Evolutionary conservation across 2,888 invertebrate species (phyloP).

Genomic region (Ganaspis brasiliensis): DNA sequence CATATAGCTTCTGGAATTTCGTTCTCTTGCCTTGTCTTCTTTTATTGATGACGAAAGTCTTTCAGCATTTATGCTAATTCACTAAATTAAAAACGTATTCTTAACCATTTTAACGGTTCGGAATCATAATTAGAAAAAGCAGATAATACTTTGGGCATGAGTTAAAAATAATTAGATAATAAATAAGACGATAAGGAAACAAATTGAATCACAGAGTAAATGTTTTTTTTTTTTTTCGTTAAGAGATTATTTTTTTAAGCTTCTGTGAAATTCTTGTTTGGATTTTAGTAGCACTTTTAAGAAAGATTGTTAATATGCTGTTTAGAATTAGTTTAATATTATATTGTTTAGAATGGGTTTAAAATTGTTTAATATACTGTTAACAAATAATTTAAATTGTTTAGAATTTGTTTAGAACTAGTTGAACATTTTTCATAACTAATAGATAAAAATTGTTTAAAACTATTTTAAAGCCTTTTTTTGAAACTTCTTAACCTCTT

Average conservation of each 20-base stretch:
- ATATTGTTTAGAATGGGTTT: too few relatives aligned
- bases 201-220: too few relatives aligned
- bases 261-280: background rate
- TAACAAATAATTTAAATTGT: too few relatives aligned
- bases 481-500: too few relatives aligned
- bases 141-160: background rate
- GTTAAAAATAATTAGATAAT: background rate
- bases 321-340: too few relatives aligned
- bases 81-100: background rate
- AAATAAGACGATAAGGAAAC: background rate
- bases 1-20: slow-evolving; percentile 34
- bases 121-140: background rate
- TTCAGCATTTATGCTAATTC: slow-evolving; percentile 28
- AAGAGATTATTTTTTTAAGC: background rate
- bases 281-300: background rate
- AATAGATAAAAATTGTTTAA: too few relatives aligned
- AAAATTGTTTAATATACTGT: too few relatives aligned
- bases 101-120: too few relatives aligned
- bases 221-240: background rate
- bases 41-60: slow-evolving; percentile 27
- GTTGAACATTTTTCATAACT: too few relatives aligned
- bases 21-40: background rate
- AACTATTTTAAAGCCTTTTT: too few relatives aligned
- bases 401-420: too few relatives aligned
- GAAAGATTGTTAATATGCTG: too few relatives aligned